Evolutionary conservation across 2,888 invertebrate genomes (phyloP).

Genomic region (Argyra leucocephala): DNA sequence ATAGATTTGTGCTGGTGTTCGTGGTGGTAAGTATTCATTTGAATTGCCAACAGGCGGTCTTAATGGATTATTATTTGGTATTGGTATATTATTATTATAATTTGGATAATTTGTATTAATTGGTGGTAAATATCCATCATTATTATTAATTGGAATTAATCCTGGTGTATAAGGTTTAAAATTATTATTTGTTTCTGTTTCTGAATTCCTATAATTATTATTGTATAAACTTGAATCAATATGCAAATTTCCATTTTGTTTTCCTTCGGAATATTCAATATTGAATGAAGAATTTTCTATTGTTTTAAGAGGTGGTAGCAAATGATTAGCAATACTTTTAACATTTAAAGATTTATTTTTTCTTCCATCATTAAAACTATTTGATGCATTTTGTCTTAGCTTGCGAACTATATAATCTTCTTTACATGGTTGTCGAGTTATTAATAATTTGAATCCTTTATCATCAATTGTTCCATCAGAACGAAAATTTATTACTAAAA

Average conservation of each 20-base stretch:
- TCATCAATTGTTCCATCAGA: slow-evolving; percentile 37
- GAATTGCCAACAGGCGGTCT: neutral
- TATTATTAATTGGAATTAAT: slow-evolving; percentile 13
- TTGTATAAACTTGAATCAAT: neutral
- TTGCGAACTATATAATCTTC: neutral
- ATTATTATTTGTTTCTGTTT: no score
- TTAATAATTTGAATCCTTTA: slow-evolving; percentile 47
- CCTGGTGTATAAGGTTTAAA: slow-evolving; percentile 10
- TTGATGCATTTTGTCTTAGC: neutral
- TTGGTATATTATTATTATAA: neutral
- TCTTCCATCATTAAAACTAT: neutral
- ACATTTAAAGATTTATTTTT: slow-evolving; percentile 5
- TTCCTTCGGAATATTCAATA: no score
- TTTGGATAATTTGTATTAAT: neutral
- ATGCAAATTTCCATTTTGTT: neutral
- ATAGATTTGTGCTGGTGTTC: no score
- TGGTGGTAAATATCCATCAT: slow-evolving; percentile 13
- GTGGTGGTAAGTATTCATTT: neutral
- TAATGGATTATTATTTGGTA: neutral
- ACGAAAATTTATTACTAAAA: slow-evolving; percentile 44
- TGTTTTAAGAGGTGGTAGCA: slow-evolving; percentile 10
- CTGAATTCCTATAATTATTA: slow-evolving; percentile 14
- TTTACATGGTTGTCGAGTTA: slow-evolving; percentile 46
- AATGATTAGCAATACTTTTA: slow-evolving; percentile 16
- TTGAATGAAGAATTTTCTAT: neutral